These are phyloP conservation scores for Brotula barbata DNA, from an alignment of 2,797 vertebrate species.

Conservation along the genomic window DNA sequence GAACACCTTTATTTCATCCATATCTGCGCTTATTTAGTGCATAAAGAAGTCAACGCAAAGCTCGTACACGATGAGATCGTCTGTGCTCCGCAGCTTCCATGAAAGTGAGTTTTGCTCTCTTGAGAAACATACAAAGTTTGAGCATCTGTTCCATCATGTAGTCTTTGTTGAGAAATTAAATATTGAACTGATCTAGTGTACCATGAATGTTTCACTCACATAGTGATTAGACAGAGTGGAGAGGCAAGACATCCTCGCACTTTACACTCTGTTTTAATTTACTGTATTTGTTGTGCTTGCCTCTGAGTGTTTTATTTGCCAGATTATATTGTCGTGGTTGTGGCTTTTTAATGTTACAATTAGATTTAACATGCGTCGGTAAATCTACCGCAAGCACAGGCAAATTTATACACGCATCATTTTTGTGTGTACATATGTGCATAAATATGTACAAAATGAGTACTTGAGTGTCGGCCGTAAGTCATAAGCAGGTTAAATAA, in stretches of 20 bases:
- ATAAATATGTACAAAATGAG: no score
- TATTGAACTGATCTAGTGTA: slow-evolving; percentile 81
- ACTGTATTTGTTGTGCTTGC: slow-evolving; percentile 60
- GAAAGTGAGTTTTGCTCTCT: slow-evolving; percentile 73
- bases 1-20: slow-evolving; percentile 41
- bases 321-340: slow-evolving; percentile 48
- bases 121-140: slow-evolving; percentile 77
- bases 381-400: slow-evolving; percentile 20
- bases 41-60: slow-evolving; percentile 56
- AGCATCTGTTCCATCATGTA: slow-evolving; percentile 80
- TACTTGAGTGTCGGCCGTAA: slow-evolving; percentile 39
- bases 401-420: slow-evolving; percentile 34
- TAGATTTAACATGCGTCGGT: slow-evolving; percentile 55
- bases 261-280: slow-evolving; percentile 66
- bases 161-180: slow-evolving; percentile 81
- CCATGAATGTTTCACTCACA: slow-evolving; percentile 80
- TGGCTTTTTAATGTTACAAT: slow-evolving; percentile 61
- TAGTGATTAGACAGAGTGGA: slow-evolving; percentile 76
- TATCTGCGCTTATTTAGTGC: slow-evolving; percentile 52
- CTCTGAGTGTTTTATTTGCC: slow-evolving; percentile 56
- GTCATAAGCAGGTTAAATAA: slow-evolving; percentile 51
- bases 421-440: no score
- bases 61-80: slow-evolving; percentile 53
- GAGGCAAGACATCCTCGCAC: slow-evolving; percentile 67
- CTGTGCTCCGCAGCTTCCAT: slow-evolving; percentile 53